Evolutionary conservation across 2,797 vertebrate species (phyloP).

Genomic region (Bradypodion pumilum): DNA sequence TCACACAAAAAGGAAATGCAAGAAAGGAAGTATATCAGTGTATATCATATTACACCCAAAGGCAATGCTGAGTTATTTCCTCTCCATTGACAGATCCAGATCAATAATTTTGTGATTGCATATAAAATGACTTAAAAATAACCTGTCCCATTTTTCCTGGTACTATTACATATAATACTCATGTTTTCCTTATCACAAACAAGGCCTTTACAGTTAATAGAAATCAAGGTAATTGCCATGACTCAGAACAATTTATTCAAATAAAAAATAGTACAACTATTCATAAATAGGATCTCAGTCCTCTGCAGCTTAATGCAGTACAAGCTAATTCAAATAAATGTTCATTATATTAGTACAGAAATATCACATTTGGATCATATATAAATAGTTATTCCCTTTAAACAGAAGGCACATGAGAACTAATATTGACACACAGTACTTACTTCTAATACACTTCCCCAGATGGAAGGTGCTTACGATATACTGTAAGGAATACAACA

Average conservation of each 20-base stretch:
- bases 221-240: conserved; percentile 35
- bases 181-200: conserved; percentile 31
- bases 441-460: conserved; percentile 37
- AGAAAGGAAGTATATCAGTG: conserved; percentile 60
- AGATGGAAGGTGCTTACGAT: conserved; percentile 25
- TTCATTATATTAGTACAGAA: conserved; percentile 5
- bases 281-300: conserved; percentile 37
- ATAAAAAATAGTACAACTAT: conserved; percentile 53
- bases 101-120: conserved; percentile 20
- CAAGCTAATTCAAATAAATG: conserved; percentile 32
- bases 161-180: conserved; percentile 27
- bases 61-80: conserved; percentile 50
- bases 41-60: too few species aligned
- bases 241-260: conserved; percentile 54
- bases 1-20: conserved; percentile 40
- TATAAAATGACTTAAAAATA: conserved; percentile 48
- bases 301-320: conserved; percentile 12
- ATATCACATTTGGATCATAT: background rate
- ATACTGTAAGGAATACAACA: conserved; percentile 26
- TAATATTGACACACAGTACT: background rate
- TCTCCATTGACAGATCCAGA: conserved; percentile 48
- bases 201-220: background rate
- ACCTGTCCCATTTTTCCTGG: background rate
- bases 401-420: background rate
- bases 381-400: conserved; percentile 20